These are phyloP conservation scores for Malurus splendens DNA, from an alignment of 2,797 vertebrate species.

Conservation along the genomic window DNA sequence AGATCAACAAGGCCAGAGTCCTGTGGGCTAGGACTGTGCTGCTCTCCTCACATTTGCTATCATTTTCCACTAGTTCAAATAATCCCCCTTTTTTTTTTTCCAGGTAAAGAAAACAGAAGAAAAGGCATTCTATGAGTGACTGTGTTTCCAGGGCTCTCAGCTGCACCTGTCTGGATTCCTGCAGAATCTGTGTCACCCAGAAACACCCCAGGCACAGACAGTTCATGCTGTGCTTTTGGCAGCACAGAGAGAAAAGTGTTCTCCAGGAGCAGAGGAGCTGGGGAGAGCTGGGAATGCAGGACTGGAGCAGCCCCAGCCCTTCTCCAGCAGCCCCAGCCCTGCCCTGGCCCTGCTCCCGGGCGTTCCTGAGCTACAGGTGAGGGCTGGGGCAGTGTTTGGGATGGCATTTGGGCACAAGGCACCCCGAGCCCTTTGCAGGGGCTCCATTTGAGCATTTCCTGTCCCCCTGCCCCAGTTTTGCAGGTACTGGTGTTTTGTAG, in stretches of 20 bases:
- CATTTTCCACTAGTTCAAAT: not conserved
- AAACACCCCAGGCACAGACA: not conserved
- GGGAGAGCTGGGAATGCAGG: not conserved
- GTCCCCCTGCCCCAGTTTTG: accelerated
- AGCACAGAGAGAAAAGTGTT: accelerated
- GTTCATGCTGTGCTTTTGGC: not conserved
- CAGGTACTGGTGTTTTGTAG: not conserved
- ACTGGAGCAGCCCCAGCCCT: not conserved
- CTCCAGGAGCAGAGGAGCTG: not conserved
- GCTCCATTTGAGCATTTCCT: not conserved
- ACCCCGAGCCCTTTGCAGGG: accelerated
- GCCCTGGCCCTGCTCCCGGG: not conserved
- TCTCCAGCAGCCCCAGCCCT: not conserved
- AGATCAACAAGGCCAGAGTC: not conserved
- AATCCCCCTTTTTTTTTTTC: not conserved
- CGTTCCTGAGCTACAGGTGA: not conserved
- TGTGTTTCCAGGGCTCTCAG: not conserved
- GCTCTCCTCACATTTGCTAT: not conserved
- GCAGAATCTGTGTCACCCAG: constrained; percentile 11
- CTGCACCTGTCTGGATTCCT: not conserved
- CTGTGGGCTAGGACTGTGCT: not conserved
- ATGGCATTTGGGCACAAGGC: accelerated
- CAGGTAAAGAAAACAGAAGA: not conserved
- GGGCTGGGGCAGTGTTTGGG: not conserved
- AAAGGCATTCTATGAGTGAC: not conserved